Evolutionary conservation across 2,797 vertebrate species (phyloP).

Genomic region (Labroides dimidiatus): DNA sequence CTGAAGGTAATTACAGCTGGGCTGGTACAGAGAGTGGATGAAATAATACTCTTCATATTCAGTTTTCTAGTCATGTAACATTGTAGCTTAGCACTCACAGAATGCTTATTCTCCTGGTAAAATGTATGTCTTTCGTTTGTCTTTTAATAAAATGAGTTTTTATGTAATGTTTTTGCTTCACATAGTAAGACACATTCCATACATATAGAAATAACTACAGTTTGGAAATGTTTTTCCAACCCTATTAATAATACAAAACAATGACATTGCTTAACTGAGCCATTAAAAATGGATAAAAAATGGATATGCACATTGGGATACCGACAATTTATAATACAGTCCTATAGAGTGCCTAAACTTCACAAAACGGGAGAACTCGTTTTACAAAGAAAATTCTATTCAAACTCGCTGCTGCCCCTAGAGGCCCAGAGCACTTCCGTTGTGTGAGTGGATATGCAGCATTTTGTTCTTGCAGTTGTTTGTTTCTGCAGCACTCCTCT

Average conservation of each 20-base stretch:
- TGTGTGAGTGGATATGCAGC: no score
- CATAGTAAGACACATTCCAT: slow-evolving; percentile 13
- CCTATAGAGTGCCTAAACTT: slow-evolving; percentile 33
- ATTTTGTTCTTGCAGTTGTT: no score
- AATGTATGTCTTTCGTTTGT: background rate
- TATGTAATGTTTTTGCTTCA: slow-evolving; percentile 11
- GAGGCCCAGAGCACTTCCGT: no score
- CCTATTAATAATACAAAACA: slow-evolving; percentile 66
- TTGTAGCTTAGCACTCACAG: background rate
- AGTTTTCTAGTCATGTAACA: slow-evolving; percentile 9
- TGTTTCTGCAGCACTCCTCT: no score
- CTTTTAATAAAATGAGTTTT: slow-evolving; percentile 9
- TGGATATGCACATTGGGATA: slow-evolving; percentile 63
- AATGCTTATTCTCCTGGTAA: background rate
- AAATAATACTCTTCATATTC: slow-evolving; percentile 2
- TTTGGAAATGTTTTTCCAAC: slow-evolving; percentile 38
- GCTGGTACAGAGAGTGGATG: background rate
- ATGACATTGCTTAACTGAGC: slow-evolving; percentile 63
- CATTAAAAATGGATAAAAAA: slow-evolving; percentile 75
- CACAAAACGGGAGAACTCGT: no score
- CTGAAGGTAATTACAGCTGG: slow-evolving; percentile 33
- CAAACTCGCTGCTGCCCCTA: no score
- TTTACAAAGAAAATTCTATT: no score
- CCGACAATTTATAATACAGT: slow-evolving; percentile 55
- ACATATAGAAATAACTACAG: slow-evolving; percentile 31